Evolutionary conservation across 2,888 invertebrate species (phyloP).

Genomic region (Ctena decussata): DNA sequence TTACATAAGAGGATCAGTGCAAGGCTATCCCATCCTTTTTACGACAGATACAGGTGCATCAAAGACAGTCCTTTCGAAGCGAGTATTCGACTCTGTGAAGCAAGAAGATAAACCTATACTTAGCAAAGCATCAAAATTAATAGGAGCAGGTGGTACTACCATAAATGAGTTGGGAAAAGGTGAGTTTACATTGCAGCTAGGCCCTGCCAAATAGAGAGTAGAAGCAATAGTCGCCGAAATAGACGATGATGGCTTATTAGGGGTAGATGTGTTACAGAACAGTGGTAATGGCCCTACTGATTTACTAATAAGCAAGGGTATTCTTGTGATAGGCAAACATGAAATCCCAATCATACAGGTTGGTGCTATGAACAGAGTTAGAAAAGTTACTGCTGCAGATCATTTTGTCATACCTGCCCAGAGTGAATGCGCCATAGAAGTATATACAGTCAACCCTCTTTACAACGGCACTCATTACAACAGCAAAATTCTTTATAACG

Average conservation of each 20-base stretch:
- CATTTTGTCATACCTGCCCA: slow-evolving; percentile 24
- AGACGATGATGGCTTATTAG: slow-evolving; percentile 34
- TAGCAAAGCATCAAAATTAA: background rate
- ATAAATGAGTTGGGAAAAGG: background rate
- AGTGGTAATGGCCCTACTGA: slow-evolving; percentile 24
- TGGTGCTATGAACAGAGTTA: background rate
- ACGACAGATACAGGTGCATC: background rate
- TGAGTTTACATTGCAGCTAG: background rate
- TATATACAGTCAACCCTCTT: too few relatives aligned
- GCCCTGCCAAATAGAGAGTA: background rate
- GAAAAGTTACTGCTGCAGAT: slow-evolving; percentile 28
- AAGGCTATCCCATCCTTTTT: background rate
- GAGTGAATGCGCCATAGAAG: slow-evolving; percentile 29
- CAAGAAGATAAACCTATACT: background rate
- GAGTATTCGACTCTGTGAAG: background rate
- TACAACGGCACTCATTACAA: too few relatives aligned
- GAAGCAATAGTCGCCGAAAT: background rate
- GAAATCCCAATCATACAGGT: background rate
- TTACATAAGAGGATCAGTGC: background rate
- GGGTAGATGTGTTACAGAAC: slow-evolving; percentile 31
- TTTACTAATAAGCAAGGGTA: slow-evolving; percentile 29
- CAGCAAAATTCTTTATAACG: too few relatives aligned
- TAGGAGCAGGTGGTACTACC: background rate
- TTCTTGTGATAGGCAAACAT: background rate
- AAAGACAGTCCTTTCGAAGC: background rate